These are phyloP conservation scores for Crossoptilon crossoptilon DNA, from an alignment of 2,797 vertebrate species.

Conservation along the genomic window DNA sequence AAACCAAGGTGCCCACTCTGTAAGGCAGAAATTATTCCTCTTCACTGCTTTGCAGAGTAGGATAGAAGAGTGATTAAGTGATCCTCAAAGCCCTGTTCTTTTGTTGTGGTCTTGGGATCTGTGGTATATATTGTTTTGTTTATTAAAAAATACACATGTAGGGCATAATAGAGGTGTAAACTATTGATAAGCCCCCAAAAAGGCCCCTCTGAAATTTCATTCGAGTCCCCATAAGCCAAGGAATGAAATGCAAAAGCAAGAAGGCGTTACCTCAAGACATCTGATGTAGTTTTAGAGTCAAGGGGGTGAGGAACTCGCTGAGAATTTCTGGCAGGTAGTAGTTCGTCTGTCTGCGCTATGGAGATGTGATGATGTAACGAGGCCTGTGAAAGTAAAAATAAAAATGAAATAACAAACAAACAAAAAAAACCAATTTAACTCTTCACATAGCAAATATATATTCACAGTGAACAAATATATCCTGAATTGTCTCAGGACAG, in stretches of 20 bases:
- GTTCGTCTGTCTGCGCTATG: constrained; percentile 93
- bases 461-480: neutral
- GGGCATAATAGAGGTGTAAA: neutral
- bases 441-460: neutral
- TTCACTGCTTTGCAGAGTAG: fast-evolving
- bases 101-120: neutral
- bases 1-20: neutral
- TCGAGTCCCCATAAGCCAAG: neutral
- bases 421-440: neutral
- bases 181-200: neutral
- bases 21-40: neutral
- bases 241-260: neutral
- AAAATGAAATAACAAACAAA: too few relatives aligned
- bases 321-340: constrained; percentile 89
- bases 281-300: constrained; percentile 98
- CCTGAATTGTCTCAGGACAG: neutral
- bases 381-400: constrained; percentile 80
- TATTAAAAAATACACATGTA: fast-evolving
- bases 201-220: neutral
- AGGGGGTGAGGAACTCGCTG: constrained; percentile 94
- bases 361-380: constrained; percentile 98
- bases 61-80: neutral
- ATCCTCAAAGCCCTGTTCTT: neutral
- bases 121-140: neutral
- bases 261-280: constrained; percentile 91